These are phyloP conservation scores for Setipinna tenuifilis DNA, from an alignment of 2,797 vertebrate species.

Conservation along the genomic window DNA sequence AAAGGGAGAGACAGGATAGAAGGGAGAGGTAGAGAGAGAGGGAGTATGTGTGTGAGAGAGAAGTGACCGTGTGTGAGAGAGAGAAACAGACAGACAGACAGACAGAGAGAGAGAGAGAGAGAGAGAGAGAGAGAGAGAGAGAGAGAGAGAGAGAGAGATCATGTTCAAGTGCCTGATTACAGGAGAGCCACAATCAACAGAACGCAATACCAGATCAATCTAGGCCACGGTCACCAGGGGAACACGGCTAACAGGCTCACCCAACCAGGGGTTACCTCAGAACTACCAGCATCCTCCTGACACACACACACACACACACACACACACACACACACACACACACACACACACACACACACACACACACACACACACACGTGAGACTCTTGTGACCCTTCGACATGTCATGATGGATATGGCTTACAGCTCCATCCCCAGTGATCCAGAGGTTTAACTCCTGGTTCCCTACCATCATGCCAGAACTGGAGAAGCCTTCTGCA, in stretches of 20 bases:
- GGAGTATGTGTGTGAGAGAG: too few relatives aligned
- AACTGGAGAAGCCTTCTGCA: too few relatives aligned
- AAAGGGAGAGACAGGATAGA: too few relatives aligned
- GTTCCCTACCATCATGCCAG: too few relatives aligned
- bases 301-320: neutral
- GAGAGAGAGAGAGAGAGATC: neutral
- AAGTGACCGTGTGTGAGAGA: neutral
- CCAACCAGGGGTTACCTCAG: neutral
- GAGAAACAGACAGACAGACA: neutral
- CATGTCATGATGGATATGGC: too few relatives aligned
- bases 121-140: neutral
- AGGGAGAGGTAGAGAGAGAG: too few relatives aligned
- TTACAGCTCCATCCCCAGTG: too few relatives aligned
- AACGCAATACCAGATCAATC: slow-evolving; percentile 10
- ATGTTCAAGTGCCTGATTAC: slow-evolving; percentile 22
- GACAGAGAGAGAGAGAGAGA: neutral
- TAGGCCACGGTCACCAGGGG: neutral
- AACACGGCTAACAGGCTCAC: neutral
- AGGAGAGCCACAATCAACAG: neutral
- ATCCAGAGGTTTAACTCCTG: too few relatives aligned
- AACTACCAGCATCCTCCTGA: neutral
- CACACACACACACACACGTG: too few relatives aligned
- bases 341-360: too few relatives aligned
- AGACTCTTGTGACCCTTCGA: too few relatives aligned
- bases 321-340: neutral